Percentiles rank a stretch among this genome's conserved stretches.
Evolutionary conservation across 2,113 vertebrate genomes (phyloP).

Genomic region (Aldabrachelys gigantea): DNA sequence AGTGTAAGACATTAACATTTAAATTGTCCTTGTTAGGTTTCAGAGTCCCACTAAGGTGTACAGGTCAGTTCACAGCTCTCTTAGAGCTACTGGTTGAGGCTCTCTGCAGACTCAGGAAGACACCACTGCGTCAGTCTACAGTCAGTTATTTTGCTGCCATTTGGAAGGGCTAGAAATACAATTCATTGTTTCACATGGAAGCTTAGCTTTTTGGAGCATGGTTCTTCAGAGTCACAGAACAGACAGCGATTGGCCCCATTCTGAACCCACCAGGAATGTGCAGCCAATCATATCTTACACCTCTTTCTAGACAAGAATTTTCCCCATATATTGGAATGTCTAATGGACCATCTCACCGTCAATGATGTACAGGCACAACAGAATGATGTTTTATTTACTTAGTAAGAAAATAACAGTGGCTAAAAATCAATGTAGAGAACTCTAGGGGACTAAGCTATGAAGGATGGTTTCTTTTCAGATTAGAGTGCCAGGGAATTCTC

Average conservation of each 20-base stretch:
- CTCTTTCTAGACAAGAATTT: neutral
- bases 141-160: neutral
- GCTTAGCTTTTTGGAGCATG: neutral
- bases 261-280: neutral
- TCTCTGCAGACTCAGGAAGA: neutral
- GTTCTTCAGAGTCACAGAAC: neutral
- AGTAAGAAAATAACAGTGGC: neutral
- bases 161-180: neutral
- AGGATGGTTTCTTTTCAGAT: neutral
- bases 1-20: neutral
- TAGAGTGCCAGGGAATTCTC: neutral
- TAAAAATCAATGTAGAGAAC: neutral
- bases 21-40: neutral
- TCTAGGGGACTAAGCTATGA: neutral
- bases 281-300: neutral
- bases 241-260: neutral
- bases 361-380: neutral
- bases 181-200: neutral
- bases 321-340: neutral
- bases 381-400: neutral
- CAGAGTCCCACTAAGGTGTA: neutral
- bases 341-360: neutral
- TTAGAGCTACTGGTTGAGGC: neutral
- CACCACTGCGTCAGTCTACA: neutral
- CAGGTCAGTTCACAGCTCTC: neutral